Conservation (phyloP, 2,113 vertebrate genomes). For the Podilymbus podiceps region DNA sequence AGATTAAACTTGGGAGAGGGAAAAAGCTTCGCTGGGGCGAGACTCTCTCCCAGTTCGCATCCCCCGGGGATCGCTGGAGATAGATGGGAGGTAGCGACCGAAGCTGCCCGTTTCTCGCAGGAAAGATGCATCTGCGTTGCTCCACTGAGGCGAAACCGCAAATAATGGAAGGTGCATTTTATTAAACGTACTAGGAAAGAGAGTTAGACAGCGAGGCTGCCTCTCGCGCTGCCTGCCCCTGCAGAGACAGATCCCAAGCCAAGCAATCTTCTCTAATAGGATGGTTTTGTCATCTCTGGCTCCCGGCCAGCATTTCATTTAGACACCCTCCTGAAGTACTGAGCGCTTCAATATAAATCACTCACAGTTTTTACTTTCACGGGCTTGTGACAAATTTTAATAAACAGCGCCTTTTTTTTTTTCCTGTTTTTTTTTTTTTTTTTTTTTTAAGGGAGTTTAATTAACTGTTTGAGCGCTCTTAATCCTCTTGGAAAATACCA, state of each 20-base stretch:
- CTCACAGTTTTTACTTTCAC: slow-evolving; percentile 40
- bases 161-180: background rate
- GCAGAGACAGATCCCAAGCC: background rate
- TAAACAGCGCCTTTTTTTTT: background rate
- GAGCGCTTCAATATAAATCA: slow-evolving; percentile 35
- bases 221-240: background rate
- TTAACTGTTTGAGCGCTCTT: slow-evolving; percentile 66
- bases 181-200: background rate
- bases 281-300: slow-evolving; percentile 32
- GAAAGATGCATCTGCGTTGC: background rate
- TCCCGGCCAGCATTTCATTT: slow-evolving; percentile 14
- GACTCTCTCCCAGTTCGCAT: background rate
- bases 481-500: slow-evolving; percentile 65
- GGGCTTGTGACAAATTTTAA: slow-evolving; percentile 63
- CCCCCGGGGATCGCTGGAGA: accelerated
- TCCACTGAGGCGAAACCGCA: accelerated
- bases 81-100: accelerated
- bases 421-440: background rate
- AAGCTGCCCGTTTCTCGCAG: accelerated
- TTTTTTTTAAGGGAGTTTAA: slow-evolving; percentile 28
- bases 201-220: background rate
- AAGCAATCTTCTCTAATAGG: slow-evolving; percentile 7
- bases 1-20: background rate
- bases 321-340: slow-evolving; percentile 48
- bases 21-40: background rate